Percentiles rank a stretch among this genome's conserved stretches.
phyloP scores from a whole-genome alignment of 2,113 vertebrate species.

The Hemichromis elongatus region DNA sequence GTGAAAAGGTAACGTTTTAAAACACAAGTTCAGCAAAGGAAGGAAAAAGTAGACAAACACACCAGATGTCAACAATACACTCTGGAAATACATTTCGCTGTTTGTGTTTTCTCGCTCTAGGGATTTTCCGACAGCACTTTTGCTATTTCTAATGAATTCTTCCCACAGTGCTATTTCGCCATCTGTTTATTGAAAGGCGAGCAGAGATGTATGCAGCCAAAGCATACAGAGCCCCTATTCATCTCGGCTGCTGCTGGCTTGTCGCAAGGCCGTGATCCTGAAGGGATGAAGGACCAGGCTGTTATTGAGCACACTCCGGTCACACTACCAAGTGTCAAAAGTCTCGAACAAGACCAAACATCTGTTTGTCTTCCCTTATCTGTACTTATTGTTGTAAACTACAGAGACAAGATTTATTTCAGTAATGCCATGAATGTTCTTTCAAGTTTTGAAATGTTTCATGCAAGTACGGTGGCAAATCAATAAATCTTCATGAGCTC shows the following conservation, averaged over 20 bases:
- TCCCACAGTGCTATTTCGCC: constrained; percentile 34
- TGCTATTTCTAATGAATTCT: constrained; percentile 28
- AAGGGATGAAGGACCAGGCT: constrained; percentile 12
- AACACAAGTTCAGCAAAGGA: neutral
- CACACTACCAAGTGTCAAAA: constrained; percentile 2
- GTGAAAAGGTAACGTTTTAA: neutral
- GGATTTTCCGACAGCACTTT: constrained; percentile 4
- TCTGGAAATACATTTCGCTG: neutral
- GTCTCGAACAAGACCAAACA: constrained; percentile 6
- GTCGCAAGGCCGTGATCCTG: constrained; percentile 37
- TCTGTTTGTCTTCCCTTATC: neutral
- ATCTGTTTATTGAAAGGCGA: constrained; percentile 50
- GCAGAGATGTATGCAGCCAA: constrained; percentile 27
- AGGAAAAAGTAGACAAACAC: neutral
- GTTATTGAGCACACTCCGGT: neutral
- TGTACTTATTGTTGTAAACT: neutral
- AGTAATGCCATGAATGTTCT: neutral
- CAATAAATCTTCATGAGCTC: neutral
- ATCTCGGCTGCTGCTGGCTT: constrained; percentile 37
- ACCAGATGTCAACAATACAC: neutral
- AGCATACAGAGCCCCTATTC: constrained; percentile 65
- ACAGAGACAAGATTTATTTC: neutral
- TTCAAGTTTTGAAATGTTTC: neutral
- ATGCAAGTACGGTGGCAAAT: neutral
- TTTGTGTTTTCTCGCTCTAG: neutral